phyloP scores from a whole-genome alignment of 1,140 invertebrate species.

The Arctopsyche grandis region DNA sequence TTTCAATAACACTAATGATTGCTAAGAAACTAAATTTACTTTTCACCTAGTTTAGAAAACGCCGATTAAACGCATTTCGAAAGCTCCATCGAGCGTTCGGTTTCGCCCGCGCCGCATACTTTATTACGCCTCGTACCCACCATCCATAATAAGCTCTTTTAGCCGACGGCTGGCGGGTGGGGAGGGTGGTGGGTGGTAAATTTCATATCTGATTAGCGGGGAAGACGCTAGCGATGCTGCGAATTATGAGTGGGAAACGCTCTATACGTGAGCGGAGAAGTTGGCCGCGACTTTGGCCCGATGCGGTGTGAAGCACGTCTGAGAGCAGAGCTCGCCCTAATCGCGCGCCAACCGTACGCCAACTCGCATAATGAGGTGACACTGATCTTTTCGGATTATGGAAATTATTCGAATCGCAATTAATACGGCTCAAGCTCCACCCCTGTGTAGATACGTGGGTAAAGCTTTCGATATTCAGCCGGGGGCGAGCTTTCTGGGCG shows the following conservation, averaged over 20 bases:
- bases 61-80: neutral
- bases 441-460: too few relatives aligned
- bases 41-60: too few relatives aligned
- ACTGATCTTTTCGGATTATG: neutral
- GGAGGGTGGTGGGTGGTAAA: neutral
- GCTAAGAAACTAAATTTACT: too few relatives aligned
- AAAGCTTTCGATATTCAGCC: too few relatives aligned
- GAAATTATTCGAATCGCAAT: neutral
- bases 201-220: constrained; percentile 20
- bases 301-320: neutral
- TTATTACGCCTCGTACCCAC: neutral
- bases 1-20: too few relatives aligned
- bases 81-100: neutral
- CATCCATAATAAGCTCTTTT: neutral
- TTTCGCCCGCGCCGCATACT: neutral
- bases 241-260: too few relatives aligned
- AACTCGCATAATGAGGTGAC: constrained; percentile 13
- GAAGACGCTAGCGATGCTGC: neutral
- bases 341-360: neutral
- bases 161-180: too few relatives aligned
- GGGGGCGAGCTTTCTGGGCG: too few relatives aligned
- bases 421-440: too few relatives aligned
- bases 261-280: neutral
- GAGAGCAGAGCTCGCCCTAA: neutral
- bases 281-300: neutral